Conservation (phyloP, 1,140 invertebrate species). For the Aradophagus sp. region DNA sequence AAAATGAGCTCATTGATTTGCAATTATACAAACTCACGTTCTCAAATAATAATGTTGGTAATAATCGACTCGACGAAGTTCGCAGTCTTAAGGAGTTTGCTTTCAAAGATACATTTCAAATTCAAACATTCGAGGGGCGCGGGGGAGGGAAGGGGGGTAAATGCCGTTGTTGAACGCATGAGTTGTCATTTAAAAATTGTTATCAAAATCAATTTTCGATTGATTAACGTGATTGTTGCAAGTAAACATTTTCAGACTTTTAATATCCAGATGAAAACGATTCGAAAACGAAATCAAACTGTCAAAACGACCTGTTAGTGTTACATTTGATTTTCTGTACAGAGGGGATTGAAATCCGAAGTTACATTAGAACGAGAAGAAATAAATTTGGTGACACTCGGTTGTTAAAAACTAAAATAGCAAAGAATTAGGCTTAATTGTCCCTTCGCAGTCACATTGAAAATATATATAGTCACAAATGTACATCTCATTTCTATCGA, state of each 20-base stretch:
- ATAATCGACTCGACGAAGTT: conserved; percentile 60
- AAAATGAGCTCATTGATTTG: conserved; percentile 67
- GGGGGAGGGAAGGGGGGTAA: too few species aligned
- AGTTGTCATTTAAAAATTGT: conserved; percentile 10
- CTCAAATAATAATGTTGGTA: conserved; percentile 65
- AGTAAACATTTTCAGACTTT: conserved; percentile 6
- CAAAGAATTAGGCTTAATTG: conserved; percentile 30
- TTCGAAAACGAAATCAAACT: too few species aligned
- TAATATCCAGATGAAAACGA: too few species aligned
- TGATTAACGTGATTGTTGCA: conserved; percentile 5
- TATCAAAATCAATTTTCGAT: conserved; percentile 24
- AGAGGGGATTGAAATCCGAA: too few species aligned
- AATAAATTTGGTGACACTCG: too few species aligned
- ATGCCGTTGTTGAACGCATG: conserved; percentile 36
- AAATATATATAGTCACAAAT: conserved; percentile 50
- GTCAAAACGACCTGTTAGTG: too few species aligned
- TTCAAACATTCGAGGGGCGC: too few species aligned
- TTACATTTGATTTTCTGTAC: too few species aligned
- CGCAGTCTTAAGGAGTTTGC: conserved; percentile 37
- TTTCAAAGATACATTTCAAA: conserved; percentile 26
- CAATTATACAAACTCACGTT: conserved; percentile 67
- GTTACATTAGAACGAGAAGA: too few species aligned
- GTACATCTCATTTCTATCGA: conserved; percentile 58
- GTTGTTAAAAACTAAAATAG: too few species aligned
- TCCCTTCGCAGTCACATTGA: conserved; percentile 36